Percentiles rank a stretch among this genome's conserved stretches.
These are phyloP conservation scores for Leucopsar rothschildi DNA, from an alignment of 2,113 vertebrate genomes.

Conservation along the genomic window DNA sequence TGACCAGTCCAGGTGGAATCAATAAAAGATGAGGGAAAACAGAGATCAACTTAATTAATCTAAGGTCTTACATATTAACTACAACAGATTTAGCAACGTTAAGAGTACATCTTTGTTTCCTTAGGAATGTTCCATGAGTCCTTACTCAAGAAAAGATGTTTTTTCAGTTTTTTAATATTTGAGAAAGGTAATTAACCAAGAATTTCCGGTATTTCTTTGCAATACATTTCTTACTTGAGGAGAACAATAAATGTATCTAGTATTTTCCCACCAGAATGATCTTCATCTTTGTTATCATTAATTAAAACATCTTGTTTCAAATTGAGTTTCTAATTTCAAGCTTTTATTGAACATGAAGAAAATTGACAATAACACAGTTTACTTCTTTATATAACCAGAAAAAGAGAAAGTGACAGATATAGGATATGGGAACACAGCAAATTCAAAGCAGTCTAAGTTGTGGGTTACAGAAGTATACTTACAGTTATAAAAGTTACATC, in stretches of 20 bases:
- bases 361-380: not conserved
- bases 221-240: not conserved
- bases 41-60: not conserved
- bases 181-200: not conserved
- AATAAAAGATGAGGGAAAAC: not conserved
- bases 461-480: not conserved
- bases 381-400: not conserved
- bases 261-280: not conserved
- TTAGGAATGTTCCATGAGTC: not conserved
- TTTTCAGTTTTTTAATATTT: not conserved
- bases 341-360: not conserved
- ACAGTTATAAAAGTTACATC: not conserved
- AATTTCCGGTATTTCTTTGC: not conserved
- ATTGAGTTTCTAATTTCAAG: not conserved
- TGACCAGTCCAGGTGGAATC: not conserved
- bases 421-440: not conserved
- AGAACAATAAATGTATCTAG: not conserved
- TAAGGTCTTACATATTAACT: not conserved
- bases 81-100: not conserved
- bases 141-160: not conserved
- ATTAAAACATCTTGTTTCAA: not conserved
- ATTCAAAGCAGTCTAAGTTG: not conserved
- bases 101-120: not conserved
- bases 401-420: not conserved
- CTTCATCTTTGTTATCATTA: not conserved